These are phyloP conservation scores for Sebastolobus altivelis DNA, from an alignment of 2,797 vertebrate species.

Conservation along the genomic window DNA sequence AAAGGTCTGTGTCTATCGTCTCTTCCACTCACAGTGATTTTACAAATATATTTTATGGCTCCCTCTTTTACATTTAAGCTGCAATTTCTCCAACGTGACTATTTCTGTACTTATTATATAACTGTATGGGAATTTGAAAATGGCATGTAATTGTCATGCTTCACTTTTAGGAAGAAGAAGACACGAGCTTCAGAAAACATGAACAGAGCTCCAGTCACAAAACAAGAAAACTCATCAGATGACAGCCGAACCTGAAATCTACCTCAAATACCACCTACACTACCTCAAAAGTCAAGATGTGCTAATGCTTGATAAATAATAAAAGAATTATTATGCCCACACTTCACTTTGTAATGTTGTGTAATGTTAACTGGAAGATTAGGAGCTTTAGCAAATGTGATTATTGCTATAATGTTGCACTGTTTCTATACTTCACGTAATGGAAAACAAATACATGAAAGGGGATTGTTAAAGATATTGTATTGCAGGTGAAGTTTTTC, in stretches of 20 bases:
- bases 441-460: neutral
- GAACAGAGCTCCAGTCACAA: slow-evolving; percentile 19
- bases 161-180: slow-evolving; percentile 67
- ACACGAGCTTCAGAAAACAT: slow-evolving; percentile 29
- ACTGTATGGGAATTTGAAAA: neutral
- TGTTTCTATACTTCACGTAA: neutral
- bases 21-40: neutral
- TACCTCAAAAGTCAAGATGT: slow-evolving; percentile 8
- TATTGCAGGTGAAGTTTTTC: neutral
- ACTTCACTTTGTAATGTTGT: neutral
- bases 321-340: neutral
- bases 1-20: slow-evolving; percentile 75
- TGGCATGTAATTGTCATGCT: slow-evolving; percentile 2
- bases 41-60: neutral
- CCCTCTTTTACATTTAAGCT: neutral
- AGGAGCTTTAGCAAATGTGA: neutral
- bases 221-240: slow-evolving; percentile 20
- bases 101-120: neutral
- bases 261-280: slow-evolving; percentile 7
- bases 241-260: neutral
- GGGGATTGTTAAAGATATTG: neutral
- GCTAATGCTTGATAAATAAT: neutral
- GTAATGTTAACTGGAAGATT: neutral
- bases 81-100: neutral
- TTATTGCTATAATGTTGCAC: neutral